A percentile compares a stretch with the other conserved stretches of the same genome.
Conservation (phyloP, 2,888 invertebrate genomes). For the Archips xylosteana region DNA sequence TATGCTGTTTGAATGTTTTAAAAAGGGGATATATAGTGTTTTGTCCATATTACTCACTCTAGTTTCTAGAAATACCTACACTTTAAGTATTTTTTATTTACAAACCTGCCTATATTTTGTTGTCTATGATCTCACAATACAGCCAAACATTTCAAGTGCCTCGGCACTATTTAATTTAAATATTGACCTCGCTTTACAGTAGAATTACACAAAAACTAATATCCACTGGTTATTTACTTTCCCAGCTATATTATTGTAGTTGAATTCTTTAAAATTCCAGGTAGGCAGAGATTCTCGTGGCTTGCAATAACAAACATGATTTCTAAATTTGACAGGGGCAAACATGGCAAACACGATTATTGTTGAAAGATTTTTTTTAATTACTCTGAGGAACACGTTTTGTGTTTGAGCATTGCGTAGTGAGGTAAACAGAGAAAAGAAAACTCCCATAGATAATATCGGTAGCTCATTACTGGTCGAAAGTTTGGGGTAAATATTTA, state of each 20-base stretch:
- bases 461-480: conserved; percentile 83
- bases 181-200: conserved; percentile 59
- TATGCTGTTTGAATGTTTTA: too few species aligned
- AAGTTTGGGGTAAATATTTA: conserved; percentile 83
- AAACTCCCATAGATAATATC: conserved; percentile 63
- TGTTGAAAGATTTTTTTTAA: conserved; percentile 64
- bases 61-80: not conserved
- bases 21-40: too few species aligned
- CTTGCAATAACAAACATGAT: conserved; percentile 71
- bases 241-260: conserved; percentile 74
- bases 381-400: conserved; percentile 67
- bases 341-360: conserved; percentile 68
- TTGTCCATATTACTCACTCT: too few species aligned
- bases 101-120: conserved; percentile 30
- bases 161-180: conserved; percentile 50
- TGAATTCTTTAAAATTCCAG: conserved; percentile 72
- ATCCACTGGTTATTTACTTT: conserved; percentile 65
- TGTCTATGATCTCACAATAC: conserved; percentile 34
- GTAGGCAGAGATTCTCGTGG: conserved; percentile 60
- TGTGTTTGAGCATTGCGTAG: conserved; percentile 68
- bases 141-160: conserved; percentile 38
- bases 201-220: conserved; percentile 58
- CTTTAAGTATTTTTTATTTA: not conserved
- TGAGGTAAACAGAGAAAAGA: conserved; percentile 60
- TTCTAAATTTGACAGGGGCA: conserved; percentile 65